Base-by-base conservation (phyloP, 92 coral and sea anemone genomes). In the Virgularia gustaviana region DNA sequence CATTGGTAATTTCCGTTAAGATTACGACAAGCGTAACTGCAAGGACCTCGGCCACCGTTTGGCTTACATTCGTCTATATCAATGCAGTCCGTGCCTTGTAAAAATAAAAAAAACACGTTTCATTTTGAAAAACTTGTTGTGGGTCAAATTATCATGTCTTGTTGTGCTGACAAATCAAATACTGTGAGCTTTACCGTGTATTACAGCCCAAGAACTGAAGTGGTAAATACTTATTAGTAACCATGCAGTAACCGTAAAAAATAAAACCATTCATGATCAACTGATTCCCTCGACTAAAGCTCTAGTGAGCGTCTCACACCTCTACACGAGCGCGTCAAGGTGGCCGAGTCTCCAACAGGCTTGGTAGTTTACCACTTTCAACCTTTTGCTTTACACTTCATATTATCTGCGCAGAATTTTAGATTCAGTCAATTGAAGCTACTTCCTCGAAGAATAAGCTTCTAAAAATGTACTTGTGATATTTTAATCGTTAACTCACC, bases 21-120 rank as follows among this genome's bases (percentile, higher is more conserved):
- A 85, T 91, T 91, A 12, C 18, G 19, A 65, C 97, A 91, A 16
- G 65, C 58, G 36, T 91, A 91, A 68, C 77, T 83, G 56, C 97
- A 91, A 4, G 88, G 87, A 20, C 96, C 96, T n/a, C 49, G 62
- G 22, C 87, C 87, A 20, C 73, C 81, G 24, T 68, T 68, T 29
- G 81, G 29, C 22, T 49, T 30, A 57, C 97, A 91, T 66, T 91
- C 97, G 54, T 91, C 65, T 0, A 18, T 76, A 41, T 91, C 97
- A 25, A 53, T 16, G 73, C 97, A 91, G 8, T 39, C 84, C 30
- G 63, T 73, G 32, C 86, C 97, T 82, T n/a, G 6, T 35, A 44
- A 55, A 29, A 15, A 37, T 24, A 78, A 37, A 4, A 19, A 29
- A 30, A 1, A 42, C n/a, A n/a, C n/a, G n/a, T n/a, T n/a, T n/a